These are phyloP conservation scores for Odontocerum albicorne DNA, from an alignment of 2,888 invertebrate genomes.

Conservation along the genomic window DNA sequence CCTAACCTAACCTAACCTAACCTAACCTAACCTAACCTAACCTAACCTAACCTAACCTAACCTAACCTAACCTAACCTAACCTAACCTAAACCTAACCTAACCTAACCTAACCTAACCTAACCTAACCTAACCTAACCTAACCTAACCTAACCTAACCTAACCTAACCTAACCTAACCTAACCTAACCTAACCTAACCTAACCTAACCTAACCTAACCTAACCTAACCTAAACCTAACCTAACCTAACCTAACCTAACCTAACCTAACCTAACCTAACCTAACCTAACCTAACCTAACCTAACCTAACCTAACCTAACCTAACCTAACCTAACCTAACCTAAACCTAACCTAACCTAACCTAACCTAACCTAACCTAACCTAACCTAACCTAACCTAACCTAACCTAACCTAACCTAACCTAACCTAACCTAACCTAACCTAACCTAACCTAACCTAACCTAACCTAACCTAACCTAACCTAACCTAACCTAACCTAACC, in stretches of 20 bases:
- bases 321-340: conserved; percentile 16
- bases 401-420: conserved; percentile 6
- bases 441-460: conserved; percentile 12
- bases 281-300: conserved; percentile 17
- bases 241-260: conserved; percentile 8
- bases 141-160: conserved; percentile 20
- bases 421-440: neutral
- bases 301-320: too few relatives aligned
- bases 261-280: conserved; percentile 14
- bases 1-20: conserved; percentile 25
- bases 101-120: conserved; percentile 26
- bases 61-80: conserved; percentile 30
- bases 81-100: too few relatives aligned
- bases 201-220: too few relatives aligned
- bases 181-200: conserved; percentile 8
- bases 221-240: too few relatives aligned
- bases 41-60: conserved; percentile 33
- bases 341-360: too few relatives aligned
- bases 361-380: conserved; percentile 13
- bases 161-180: conserved; percentile 16
- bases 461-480: conserved; percentile 10
- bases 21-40: conserved; percentile 27
- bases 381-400: conserved; percentile 6
- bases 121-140: conserved; percentile 26
- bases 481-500: conserved; percentile 13